Evolutionary conservation across 2,113 vertebrate genomes (phyloP), one percentile per base, ranked within the genome.

Genomic region (Puffinus mauretanicus): DNA sequence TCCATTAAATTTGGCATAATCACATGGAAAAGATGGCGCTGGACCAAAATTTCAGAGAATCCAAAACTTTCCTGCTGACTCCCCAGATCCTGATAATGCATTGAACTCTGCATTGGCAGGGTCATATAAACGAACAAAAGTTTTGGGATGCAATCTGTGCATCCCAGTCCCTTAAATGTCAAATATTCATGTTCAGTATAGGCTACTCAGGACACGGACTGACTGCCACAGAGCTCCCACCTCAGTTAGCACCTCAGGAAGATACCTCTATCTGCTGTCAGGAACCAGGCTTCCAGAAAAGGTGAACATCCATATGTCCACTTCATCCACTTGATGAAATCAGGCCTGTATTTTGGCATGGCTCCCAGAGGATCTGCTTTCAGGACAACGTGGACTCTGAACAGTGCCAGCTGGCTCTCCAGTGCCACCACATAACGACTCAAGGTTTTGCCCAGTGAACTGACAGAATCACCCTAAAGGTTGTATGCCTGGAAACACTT

Each of bases 231-330:
- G 34, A 66, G 22, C 7, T 96, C 15, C 47, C 5, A 44, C 14
- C 30, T 40, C n/a, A 82, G 55, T 19, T 9, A 64, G 13, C n/a
- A 25, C 13, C 19, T 64, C 27, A 54, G 36, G 26, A 60, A 84
- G 0, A 0, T 26, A 54, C 2, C 38, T 44, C 44, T 47, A 4
- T 8, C 10, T 57, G 44, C 44, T 67, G 13, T 34, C 44, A 71
- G 32, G 26, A 87, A 15, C 8, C 17, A 85, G 30, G 24, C 13
- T 88, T 82, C 27, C 65, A 95, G 64, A 51, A 80, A 72, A 40
- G 8, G 22, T 70, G 46, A 83, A 62, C 13, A 51, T 49, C 13
- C 0, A 0, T 54, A 34, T 0, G 0, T 9, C 21, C 16, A 16
- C 17, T 38, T 70, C 22, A 54, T 13, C 8, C 9, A 27, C 10